phyloP scores from a whole-genome alignment of 2,113 vertebrate species.

The Strix uralensis region DNA sequence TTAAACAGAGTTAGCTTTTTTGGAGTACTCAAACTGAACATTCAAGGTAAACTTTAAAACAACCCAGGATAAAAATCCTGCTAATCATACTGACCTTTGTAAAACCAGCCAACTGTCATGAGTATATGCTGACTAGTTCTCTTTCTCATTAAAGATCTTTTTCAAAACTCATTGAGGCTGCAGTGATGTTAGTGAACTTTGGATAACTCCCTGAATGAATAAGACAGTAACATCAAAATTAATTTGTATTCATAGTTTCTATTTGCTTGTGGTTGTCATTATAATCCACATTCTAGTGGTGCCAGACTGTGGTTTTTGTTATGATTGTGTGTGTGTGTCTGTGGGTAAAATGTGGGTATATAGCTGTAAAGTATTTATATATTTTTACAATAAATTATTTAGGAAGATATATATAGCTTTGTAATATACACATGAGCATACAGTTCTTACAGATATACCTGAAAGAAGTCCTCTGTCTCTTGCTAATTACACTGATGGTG shows the following conservation, averaged over 20 bases:
- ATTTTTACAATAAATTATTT: not conserved
- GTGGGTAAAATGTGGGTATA: not conserved
- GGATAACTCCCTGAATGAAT: not conserved
- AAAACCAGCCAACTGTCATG: not conserved
- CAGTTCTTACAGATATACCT: not conserved
- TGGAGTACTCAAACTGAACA: not conserved
- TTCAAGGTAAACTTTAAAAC: not conserved
- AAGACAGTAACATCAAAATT: not conserved
- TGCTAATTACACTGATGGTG: not conserved
- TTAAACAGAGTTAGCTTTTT: not conserved
- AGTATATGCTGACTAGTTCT: not conserved
- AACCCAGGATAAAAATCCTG: not conserved
- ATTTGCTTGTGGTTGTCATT: not conserved
- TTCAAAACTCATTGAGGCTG: not conserved
- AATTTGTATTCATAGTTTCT: not conserved
- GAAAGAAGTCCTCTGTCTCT: not conserved
- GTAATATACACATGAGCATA: fast-evolving
- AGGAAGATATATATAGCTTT: not conserved
- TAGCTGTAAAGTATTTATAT: not conserved
- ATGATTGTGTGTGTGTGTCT: fast-evolving
- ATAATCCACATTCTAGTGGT: not conserved
- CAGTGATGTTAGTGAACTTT: not conserved
- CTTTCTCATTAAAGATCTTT: not conserved
- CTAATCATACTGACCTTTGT: not conserved
- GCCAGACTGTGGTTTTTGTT: not conserved